These are phyloP conservation scores for Ricordea florida DNA, from an alignment of 92 coral and sea anemone genomes.

Conservation along the genomic window DNA sequence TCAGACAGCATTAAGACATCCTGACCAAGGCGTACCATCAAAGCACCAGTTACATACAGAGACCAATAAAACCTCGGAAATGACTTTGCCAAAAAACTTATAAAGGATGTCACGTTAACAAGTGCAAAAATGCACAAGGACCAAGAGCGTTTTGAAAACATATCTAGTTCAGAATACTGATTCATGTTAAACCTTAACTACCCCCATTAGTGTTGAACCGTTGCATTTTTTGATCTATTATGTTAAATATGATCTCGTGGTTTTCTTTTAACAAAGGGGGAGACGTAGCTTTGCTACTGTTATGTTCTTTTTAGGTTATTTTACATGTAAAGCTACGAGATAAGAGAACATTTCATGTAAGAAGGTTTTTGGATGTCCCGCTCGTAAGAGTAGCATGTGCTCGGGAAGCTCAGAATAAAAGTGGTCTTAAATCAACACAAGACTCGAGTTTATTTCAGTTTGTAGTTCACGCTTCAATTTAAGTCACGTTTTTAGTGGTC, in stretches of 20 bases:
- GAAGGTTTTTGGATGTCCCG: not conserved
- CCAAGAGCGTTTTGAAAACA: not conserved
- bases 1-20: constrained; percentile 65
- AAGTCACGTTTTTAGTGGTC: no score
- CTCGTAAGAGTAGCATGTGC: no score
- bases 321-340: not conserved
- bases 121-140: no score
- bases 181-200: constrained; percentile 39
- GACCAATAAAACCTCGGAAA: constrained; percentile 27
- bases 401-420: no score
- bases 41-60: constrained; percentile 51
- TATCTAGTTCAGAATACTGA: not conserved
- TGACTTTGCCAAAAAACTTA: constrained; percentile 52
- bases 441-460: no score
- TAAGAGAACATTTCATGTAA: not conserved
- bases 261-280: not conserved
- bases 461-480: no score
- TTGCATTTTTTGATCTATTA: not conserved
- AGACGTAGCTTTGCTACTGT: not conserved
- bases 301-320: not conserved
- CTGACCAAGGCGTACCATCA: constrained; percentile 53
- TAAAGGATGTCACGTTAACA: constrained; percentile 11
- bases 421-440: no score
- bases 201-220: constrained; percentile 26
- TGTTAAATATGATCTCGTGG: not conserved